phyloP scores from a whole-genome alignment of 2,888 invertebrate genomes.

The Trileptium ribeirensis region DNA sequence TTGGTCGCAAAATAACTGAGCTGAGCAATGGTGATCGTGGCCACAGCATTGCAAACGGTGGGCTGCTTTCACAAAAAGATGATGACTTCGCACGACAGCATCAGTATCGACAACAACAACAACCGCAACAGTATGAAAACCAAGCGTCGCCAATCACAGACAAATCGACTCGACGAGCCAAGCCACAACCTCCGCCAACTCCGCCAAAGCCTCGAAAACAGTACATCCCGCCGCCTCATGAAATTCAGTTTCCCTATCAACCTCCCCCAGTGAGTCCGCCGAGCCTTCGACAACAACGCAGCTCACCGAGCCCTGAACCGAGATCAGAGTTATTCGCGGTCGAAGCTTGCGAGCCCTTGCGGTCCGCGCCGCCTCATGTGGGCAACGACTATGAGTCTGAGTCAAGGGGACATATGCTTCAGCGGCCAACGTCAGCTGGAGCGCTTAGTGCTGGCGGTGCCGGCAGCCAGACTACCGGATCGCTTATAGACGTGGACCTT shows the following conservation, averaged over 20 bases:
- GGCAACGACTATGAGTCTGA: background rate
- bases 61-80: too few species aligned
- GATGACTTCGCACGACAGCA: too few species aligned
- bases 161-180: too few species aligned
- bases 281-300: background rate
- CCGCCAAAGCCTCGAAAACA: constrained; percentile 47
- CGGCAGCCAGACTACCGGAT: background rate
- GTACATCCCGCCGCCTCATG: constrained; percentile 53
- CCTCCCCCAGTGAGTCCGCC: background rate
- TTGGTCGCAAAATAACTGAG: too few species aligned
- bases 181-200: constrained; percentile 44
- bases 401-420: background rate
- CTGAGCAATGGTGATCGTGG: too few species aligned
- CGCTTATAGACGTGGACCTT: constrained; percentile 45
- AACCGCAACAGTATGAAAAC: too few species aligned
- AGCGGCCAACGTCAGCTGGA: background rate
- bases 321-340: too few species aligned
- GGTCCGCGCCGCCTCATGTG: background rate
- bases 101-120: too few species aligned
- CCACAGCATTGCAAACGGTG: too few species aligned
- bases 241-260: constrained; percentile 15
- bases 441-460: background rate
- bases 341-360: too few species aligned
- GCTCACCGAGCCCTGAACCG: background rate
- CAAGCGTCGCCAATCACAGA: too few species aligned